Evolutionary conservation across 2,113 vertebrate genomes (phyloP), one percentile per base, ranked within the genome.

Genomic region (Osmerus mordax): DNA sequence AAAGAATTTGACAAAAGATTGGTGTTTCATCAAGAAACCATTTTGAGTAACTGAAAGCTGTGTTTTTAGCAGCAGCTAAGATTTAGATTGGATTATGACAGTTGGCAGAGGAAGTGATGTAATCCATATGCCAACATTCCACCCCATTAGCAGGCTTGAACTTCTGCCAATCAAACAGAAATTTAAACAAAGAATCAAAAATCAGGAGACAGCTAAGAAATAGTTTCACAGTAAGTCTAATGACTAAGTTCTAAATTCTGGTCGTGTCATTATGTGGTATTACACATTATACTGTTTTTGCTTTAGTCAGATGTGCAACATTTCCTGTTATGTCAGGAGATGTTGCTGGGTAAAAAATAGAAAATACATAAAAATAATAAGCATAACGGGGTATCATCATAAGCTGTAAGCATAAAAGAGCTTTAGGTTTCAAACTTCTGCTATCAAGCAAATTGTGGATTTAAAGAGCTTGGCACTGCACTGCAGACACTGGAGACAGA

Each of bases 251-350:
- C 28, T 58, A 16, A 4, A 32, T 64, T 64, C 4, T n/a, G 60
- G 54, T 12, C 4, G 47, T 18, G 28, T 21, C 15, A 29, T 0
- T 36, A 73, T 64, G 63, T 3, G 32, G 7, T 8, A 36, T 36
- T 36, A 64, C 12, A 70, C 61, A 62, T 53, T 84, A 32, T 90
- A 89, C 84, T 83, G 78, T 89, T 85, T 78, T 84, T 85, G 69
- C 71, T 79, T 61, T 89, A 83, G 79, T 84, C 87, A 80, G 82
- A 21, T 88, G 71, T 84, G 74, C 60, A 83, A 86, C 76, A 81
- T 63, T 76, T 70, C 85, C 84, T 78, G 72, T 84, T 55, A 85
- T 80, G 74, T 86, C 88, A 25, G 85, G 81, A 82, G 86, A 86
- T 89, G 84, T 70, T 72, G 67, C 75, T 65, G 67, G 72, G 82